Evolutionary conservation across 2,113 vertebrate species (phyloP).

Genomic region (Tetraodon nigroviridis): DNA sequence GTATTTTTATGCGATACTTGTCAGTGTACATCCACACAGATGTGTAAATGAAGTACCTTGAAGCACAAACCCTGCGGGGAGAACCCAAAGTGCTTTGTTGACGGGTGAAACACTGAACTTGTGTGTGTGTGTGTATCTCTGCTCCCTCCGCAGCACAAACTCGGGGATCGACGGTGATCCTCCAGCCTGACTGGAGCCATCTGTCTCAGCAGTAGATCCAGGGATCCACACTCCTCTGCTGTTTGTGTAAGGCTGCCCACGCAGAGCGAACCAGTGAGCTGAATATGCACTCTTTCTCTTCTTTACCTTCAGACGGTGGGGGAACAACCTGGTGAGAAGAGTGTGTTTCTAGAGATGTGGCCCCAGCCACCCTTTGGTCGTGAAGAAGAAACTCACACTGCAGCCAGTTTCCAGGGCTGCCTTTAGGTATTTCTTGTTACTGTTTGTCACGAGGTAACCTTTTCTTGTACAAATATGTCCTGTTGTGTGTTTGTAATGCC

Average conservation of each 20-base stretch:
- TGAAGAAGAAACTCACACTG: conserved; percentile 17
- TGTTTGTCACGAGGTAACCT: conserved; percentile 22
- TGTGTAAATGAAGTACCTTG: no score
- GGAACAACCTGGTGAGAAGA: conserved; percentile 1
- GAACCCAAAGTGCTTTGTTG: background rate
- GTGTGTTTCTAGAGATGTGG: conserved; percentile 13
- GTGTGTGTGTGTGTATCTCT: background rate
- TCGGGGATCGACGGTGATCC: conserved; percentile 10
- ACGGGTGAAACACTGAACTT: background rate
- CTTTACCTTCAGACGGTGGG: conserved; percentile 16
- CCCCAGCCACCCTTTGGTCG: conserved; percentile 3
- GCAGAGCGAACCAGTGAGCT: conserved; percentile 39
- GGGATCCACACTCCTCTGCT: conserved; percentile 19
- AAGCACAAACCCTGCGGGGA: no score
- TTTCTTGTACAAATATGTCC: conserved; percentile 38
- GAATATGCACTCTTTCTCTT: conserved; percentile 21
- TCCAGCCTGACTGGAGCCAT: background rate
- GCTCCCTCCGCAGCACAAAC: background rate
- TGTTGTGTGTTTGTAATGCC: conserved; percentile 7
- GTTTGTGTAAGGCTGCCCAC: conserved; percentile 30
- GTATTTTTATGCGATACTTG: no score
- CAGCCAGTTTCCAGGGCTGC: conserved; percentile 40
- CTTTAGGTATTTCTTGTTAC: conserved; percentile 44
- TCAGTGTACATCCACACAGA: no score
- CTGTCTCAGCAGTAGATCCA: conserved; percentile 17